A percentile compares a stretch with the other conserved stretches of the same genome.
phyloP scores from a whole-genome alignment of 1,140 invertebrate species.

The Hypsibius dujardini region DNA sequence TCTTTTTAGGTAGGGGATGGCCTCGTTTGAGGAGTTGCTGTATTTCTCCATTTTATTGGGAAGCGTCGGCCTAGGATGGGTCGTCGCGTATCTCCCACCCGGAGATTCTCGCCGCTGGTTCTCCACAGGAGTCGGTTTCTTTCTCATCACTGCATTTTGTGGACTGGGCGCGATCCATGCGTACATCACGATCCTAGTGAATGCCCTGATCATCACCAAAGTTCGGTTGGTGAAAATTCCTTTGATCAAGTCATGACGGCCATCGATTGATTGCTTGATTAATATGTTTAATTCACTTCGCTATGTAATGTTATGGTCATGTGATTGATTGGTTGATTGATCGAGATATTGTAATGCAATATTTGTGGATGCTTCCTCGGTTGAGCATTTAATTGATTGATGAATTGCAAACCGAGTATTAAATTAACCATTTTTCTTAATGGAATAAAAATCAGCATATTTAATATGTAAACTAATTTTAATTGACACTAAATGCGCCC shows the following conservation, averaged over 20 bases:
- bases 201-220: slow-evolving; percentile 42
- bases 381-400: too few relatives aligned
- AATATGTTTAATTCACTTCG: slow-evolving; percentile 18
- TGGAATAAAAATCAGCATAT: slow-evolving; percentile 2
- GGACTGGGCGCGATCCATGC: slow-evolving; percentile 45
- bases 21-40: slow-evolving; percentile 43
- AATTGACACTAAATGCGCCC: too few relatives aligned
- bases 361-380: too few relatives aligned
- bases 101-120: slow-evolving; percentile 38
- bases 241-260: slow-evolving; percentile 20
- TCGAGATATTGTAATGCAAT: too few relatives aligned
- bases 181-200: slow-evolving; percentile 41
- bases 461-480: too few relatives aligned
- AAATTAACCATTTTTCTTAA: too few relatives aligned
- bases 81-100: slow-evolving; percentile 41
- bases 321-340: slow-evolving; percentile 20
- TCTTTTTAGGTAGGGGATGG: too few relatives aligned
- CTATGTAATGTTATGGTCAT: slow-evolving; percentile 18
- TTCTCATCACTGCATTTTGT: slow-evolving; percentile 44
- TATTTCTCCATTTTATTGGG: slow-evolving; percentile 45
- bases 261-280: slow-evolving; percentile 14
- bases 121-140: slow-evolving; percentile 42
- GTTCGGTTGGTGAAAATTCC: slow-evolving; percentile 45
- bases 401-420: too few relatives aligned
- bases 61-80: slow-evolving; percentile 45